A percentile compares a stretch with the other conserved stretches of the same genome.
phyloP scores from a whole-genome alignment of 1,140 invertebrate species.

The Drosophila bocqueti region DNA sequence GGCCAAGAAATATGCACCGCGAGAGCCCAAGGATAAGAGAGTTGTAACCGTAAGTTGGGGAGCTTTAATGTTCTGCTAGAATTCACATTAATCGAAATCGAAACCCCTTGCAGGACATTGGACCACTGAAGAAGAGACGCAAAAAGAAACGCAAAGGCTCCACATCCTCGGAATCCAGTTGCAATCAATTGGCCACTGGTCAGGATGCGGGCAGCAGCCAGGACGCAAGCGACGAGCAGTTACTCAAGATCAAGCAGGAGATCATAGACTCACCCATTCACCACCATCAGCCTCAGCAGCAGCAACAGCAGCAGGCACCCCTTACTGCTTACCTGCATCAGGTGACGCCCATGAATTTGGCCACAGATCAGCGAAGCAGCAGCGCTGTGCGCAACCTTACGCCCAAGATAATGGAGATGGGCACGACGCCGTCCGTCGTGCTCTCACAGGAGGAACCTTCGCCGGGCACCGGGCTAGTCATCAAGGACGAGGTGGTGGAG shows the following conservation, averaged over 20 bases:
- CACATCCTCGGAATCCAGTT: constrained; percentile 80
- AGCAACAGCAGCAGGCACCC: constrained; percentile 31
- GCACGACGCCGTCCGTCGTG: constrained; percentile 28
- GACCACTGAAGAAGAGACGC: constrained; percentile 79
- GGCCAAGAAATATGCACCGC: constrained; percentile 69
- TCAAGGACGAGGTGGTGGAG: constrained; percentile 80
- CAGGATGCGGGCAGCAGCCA: constrained; percentile 56
- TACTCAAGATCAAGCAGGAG: constrained; percentile 80
- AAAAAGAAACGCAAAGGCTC: constrained; percentile 84
- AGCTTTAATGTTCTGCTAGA: fast-evolving
- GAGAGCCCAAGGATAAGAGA: constrained; percentile 82
- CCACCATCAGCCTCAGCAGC: constrained; percentile 52
- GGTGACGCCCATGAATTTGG: constrained; percentile 79
- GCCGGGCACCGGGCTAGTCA: constrained; percentile 48
- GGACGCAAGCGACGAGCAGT: constrained; percentile 60
- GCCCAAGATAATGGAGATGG: constrained; percentile 76
- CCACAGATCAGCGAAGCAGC: constrained; percentile 57
- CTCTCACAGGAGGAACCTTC: constrained; percentile 40
- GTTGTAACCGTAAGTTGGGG: constrained; percentile 62
- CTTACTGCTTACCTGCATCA: constrained; percentile 28
- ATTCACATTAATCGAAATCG: not conserved
- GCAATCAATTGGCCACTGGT: constrained; percentile 60
- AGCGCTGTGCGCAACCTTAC: constrained; percentile 78
- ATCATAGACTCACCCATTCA: constrained; percentile 75
- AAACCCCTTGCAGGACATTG: constrained; percentile 61